Base-by-base conservation (phyloP, 2,113 vertebrate genomes). In the Callopanchax toddi region DNA sequence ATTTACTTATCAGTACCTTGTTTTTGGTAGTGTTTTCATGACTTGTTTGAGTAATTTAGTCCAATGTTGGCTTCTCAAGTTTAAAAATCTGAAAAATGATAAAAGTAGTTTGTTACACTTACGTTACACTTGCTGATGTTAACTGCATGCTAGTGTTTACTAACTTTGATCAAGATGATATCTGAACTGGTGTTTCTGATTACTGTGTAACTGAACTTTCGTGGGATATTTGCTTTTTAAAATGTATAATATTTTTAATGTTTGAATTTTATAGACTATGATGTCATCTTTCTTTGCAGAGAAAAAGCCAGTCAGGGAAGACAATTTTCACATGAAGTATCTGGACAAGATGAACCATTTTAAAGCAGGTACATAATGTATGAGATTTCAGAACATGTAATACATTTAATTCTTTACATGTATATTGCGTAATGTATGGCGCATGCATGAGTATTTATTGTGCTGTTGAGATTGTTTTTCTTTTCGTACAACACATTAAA, bases 331-430 rank as follows among this genome's bases (percentile, higher is more conserved):
- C 23, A 64, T 21, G 63, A 87, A 77, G 46, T 44, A 21, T 36
- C 32, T 40, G 64, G 68, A 82, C 57, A 84, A 81, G 80, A 81
- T 71, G 74, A 75, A 43, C 60, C 29, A 32, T 37, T 80, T 61
- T 85, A 44, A 81, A 80, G 69, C 87, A 91, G 89, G 87, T 91
- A 91, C 82, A 84, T 65, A 73, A 37, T 63, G 58, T 21, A 74
- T 51, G 68, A 72, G 67, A 52, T 71, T 51, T 86, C 34, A 80
- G 46, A 85, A 82, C 59, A 63, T 72, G 57, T 70, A 43, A 60
- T 74, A 18, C 71, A 57, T 43, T 8, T 44, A 20, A 44, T 20
- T 2, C n/a, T 20, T 10, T 20, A 1, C 7, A 2, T 44, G 42
- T 44, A 10, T 20, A 66, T 57, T 2, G 26, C 46, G 67, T 48